Evolutionary conservation across 2,797 vertebrate species (phyloP), one percentile per base, ranked within the genome.

Genomic region (Paramormyrops hopkinsi): DNA sequence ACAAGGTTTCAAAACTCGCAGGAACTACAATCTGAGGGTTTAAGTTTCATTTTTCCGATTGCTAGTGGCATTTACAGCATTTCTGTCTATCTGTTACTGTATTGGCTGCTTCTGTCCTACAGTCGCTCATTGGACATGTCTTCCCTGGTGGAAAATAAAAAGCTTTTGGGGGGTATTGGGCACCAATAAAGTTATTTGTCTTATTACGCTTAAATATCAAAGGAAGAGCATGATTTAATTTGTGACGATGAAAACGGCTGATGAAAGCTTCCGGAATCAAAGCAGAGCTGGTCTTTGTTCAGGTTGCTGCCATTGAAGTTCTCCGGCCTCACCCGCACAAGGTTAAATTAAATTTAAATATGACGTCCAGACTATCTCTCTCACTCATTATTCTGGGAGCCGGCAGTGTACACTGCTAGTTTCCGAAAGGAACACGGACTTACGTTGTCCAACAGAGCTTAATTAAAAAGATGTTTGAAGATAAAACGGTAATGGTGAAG

Each of bases 301-400:
- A 33, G 73, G 53, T 50, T 41, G 51, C 50, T 7, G 5, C 46
- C 54, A 62, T 62, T 89, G 41, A 86, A 48, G 48, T 89, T 84
- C 46, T 2, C n/a, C 62, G 76, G 79, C 56, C 82, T 85, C 83
- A 54, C 59, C 29, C 46, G 25, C 54, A 19, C 14, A 69, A 84
- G 53, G 53, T 86, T 89, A 89, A 85, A 89, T 89, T 65, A 85
- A 37, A 88, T 85, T 86, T 85, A 50, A 89, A 89, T 85, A 46
- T 29, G 37, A 62, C 41, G 65, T 25, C 54, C 88, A 89, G 84
- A 33, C 54, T 59, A 62, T 65, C n/a, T 65, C 33, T 65, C 79
- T 82, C 41, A 29, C 33, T 88, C 88, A 41, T 88, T 79, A 54
- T 56, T 56, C 19, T 9, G 14, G 73, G 17, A 88, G 33, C 48